Percentiles rank a stretch among this genome's conserved stretches.
phyloP scores from a whole-genome alignment of 2,113 vertebrate species.

The Gymnocephalus cernua region DNA sequence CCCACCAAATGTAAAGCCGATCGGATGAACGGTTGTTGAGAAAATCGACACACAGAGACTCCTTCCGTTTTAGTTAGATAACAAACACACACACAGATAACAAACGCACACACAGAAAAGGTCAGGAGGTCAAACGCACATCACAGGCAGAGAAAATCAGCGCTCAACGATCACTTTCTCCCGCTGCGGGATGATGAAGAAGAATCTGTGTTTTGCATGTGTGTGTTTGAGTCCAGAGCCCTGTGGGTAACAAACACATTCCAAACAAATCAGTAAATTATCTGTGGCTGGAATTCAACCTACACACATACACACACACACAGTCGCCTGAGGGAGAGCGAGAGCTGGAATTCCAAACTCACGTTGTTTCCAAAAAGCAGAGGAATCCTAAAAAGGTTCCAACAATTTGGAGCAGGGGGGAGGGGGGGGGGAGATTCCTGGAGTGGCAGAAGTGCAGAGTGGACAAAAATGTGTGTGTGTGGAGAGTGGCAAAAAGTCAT shows the following conservation, averaged over 20 bases:
- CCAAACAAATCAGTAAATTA: constrained; percentile 76
- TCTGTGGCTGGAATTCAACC: constrained; percentile 71
- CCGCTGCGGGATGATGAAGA: constrained; percentile 42
- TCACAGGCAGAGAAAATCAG: constrained; percentile 26
- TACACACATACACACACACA: constrained; percentile 39
- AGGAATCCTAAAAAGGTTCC: constrained; percentile 76
- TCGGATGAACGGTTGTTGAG: no score
- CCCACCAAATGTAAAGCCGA: no score
- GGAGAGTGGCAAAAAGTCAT: constrained; percentile 62
- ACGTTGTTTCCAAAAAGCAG: constrained; percentile 56
- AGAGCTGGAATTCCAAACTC: constrained; percentile 65
- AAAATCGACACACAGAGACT: no score
- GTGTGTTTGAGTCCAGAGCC: constrained; percentile 51
- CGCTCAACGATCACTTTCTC: constrained; percentile 42
- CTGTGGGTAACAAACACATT: constrained; percentile 73
- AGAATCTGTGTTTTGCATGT: constrained; percentile 34
- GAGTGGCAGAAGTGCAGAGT: constrained; percentile 64
- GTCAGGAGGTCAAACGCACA: constrained; percentile 40
- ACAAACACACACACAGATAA: not conserved
- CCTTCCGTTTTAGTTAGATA: no score
- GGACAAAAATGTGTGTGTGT: constrained; percentile 54
- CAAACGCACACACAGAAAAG: not conserved
- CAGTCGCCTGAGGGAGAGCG: constrained; percentile 46
- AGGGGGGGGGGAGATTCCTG: constrained; percentile 40
- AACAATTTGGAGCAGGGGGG: constrained; percentile 49